Conservation (phyloP, 2,888 invertebrate species). For the Adelphocoris suturalis region DNA sequence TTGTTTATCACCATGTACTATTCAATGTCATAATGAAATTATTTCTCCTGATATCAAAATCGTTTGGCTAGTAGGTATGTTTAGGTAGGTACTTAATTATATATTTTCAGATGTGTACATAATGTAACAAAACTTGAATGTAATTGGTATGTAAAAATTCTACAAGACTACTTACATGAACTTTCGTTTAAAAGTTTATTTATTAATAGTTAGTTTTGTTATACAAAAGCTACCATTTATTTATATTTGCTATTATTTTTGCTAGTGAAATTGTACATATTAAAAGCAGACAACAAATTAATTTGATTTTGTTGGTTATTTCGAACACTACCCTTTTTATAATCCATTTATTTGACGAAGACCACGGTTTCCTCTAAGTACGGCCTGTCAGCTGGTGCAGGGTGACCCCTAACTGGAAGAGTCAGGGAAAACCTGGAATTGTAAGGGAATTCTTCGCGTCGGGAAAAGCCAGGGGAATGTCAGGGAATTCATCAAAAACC, state of each 20-base stretch:
- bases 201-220: conserved; percentile 72
- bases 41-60: conserved; percentile 40
- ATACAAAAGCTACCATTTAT: conserved; percentile 72
- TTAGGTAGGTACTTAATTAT: conserved; percentile 57
- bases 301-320: not conserved
- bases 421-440: too few species aligned
- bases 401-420: too few species aligned
- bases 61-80: conserved; percentile 19
- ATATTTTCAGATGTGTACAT: conserved; percentile 70
- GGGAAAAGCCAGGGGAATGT: too few species aligned
- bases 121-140: conserved; percentile 71
- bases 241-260: conserved; percentile 72
- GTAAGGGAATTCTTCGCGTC: too few species aligned
- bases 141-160: conserved; percentile 71
- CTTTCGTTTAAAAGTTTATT: conserved; percentile 71
- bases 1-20: conserved; percentile 49
- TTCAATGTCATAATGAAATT: conserved; percentile 44
- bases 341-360: too few species aligned
- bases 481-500: too few species aligned
- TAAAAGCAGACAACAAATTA: conserved; percentile 36
- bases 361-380: too few species aligned
- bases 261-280: conserved; percentile 45
- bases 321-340: too few species aligned
- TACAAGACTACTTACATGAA: conserved; percentile 60
- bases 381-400: too few species aligned